A percentile compares a stretch with the other conserved stretches of the same genome.
phyloP scores from a whole-genome alignment of 1,140 invertebrate genomes.

The Mya arenaria region DNA sequence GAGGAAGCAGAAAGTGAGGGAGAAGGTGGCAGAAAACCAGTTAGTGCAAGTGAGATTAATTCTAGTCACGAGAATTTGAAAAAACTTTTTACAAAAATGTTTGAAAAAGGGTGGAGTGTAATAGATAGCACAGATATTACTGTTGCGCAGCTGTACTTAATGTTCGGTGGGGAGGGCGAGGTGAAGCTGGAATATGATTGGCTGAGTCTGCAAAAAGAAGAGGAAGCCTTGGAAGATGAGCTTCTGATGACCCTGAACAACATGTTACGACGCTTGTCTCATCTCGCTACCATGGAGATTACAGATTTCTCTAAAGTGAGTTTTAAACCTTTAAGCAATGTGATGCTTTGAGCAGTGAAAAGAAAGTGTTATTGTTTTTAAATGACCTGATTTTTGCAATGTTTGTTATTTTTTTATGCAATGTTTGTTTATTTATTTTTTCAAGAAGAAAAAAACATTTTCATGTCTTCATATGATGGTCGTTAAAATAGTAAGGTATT shows the following conservation, averaged over 20 bases:
- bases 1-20: not conserved
- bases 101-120: conserved; percentile 90
- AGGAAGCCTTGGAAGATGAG: conserved; percentile 29
- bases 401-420: no score
- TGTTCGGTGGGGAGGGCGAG: conserved; percentile 91
- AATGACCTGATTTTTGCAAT: no score
- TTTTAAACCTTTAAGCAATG: no score
- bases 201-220: conserved; percentile 73
- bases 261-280: conserved; percentile 72
- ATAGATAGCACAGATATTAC: conserved; percentile 89
- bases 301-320: conserved; percentile 67
- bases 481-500: no score
- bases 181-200: conserved; percentile 92
- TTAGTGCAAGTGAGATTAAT: not conserved
- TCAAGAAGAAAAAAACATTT: no score
- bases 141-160: conserved; percentile 94
- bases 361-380: no score
- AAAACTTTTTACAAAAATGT: conserved; percentile 59
- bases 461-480: no score
- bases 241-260: conserved; percentile 64
- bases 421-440: no score
- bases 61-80: conserved; percentile 49
- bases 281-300: conserved; percentile 75
- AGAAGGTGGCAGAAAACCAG: not conserved
- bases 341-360: no score